phyloP scores from a whole-genome alignment of 2,797 vertebrate species.

The Sebastes oblongus region DNA sequence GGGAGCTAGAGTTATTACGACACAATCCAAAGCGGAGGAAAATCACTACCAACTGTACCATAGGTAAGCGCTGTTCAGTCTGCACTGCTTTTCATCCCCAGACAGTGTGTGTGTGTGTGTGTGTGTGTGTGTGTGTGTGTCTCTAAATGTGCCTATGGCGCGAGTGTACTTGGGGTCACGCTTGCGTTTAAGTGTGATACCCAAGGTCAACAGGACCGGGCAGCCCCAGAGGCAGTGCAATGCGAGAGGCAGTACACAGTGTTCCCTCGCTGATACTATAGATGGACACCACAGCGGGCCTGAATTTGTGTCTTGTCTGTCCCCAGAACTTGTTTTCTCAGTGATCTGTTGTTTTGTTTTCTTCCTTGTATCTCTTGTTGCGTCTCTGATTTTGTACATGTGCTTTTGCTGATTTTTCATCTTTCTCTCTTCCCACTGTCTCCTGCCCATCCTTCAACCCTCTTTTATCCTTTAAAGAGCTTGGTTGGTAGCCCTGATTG shows the following conservation, averaged over 20 bases:
- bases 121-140: too few relatives aligned
- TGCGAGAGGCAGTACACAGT: slow-evolving; percentile 24
- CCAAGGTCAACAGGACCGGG: slow-evolving; percentile 45
- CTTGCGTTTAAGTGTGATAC: slow-evolving; percentile 45
- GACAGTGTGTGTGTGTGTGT: neutral
- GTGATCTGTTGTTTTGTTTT: slow-evolving; percentile 32
- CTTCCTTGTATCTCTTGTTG: neutral
- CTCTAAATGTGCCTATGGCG: slow-evolving; percentile 1
- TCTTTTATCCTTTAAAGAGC: slow-evolving; percentile 24
- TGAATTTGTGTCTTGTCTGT: slow-evolving; percentile 7
- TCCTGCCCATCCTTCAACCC: neutral
- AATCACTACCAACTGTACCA: slow-evolving; percentile 99
- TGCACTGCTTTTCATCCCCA: slow-evolving; percentile 2
- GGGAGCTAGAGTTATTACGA: slow-evolving; percentile 96
- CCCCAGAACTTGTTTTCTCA: neutral
- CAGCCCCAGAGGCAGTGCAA: slow-evolving; percentile 5
- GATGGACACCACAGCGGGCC: slow-evolving; percentile 12
- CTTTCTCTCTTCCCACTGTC: neutral
- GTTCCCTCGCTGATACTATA: slow-evolving; percentile 34
- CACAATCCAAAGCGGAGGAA: slow-evolving; percentile 99
- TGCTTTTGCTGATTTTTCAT: neutral
- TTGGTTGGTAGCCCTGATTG: slow-evolving; percentile 12
- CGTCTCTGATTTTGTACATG: slow-evolving; percentile 22
- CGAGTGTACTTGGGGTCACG: slow-evolving; percentile 29
- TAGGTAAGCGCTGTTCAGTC: slow-evolving; percentile 82